Evolutionary conservation across 2,888 invertebrate genomes (phyloP).

Genomic region (Drosophila nr. perissopoda): DNA sequence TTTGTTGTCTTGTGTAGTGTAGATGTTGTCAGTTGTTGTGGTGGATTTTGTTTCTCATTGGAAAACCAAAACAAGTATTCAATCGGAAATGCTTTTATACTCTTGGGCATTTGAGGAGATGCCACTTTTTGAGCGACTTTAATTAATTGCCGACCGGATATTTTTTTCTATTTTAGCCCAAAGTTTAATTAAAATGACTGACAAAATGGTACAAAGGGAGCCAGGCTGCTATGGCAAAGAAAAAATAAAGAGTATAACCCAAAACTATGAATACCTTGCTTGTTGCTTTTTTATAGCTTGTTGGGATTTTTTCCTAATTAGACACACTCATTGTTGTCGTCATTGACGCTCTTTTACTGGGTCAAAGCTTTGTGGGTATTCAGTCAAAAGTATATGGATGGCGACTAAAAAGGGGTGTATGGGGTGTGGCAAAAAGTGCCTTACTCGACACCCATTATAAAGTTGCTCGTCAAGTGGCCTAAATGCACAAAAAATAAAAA

Average conservation of each 20-base stretch:
- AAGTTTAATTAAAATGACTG: slow-evolving; percentile 71
- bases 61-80: slow-evolving; percentile 45
- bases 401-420: slow-evolving; percentile 10
- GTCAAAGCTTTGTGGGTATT: slow-evolving; percentile 64
- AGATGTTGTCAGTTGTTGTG: slow-evolving; percentile 24
- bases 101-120: slow-evolving; percentile 31
- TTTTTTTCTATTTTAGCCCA: slow-evolving; percentile 20
- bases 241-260: slow-evolving; percentile 21
- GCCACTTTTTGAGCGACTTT: slow-evolving; percentile 51
- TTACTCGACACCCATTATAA: slow-evolving; percentile 57
- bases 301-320: slow-evolving; percentile 62
- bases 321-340: slow-evolving; percentile 69
- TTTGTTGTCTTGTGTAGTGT: slow-evolving; percentile 31
- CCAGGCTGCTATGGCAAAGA: slow-evolving; percentile 50
- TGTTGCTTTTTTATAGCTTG: slow-evolving; percentile 36
- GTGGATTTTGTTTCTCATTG: slow-evolving; percentile 12
- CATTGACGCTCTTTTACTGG: slow-evolving; percentile 56
- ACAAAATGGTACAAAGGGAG: slow-evolving; percentile 45
- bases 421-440: slow-evolving; percentile 36
- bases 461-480: slow-evolving; percentile 70
- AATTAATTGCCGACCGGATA: slow-evolving; percentile 47
- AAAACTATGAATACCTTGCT: slow-evolving; percentile 60
- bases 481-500: slow-evolving; percentile 24
- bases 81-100: slow-evolving; percentile 51
- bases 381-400: slow-evolving; percentile 28